phyloP scores from a whole-genome alignment of 2,797 vertebrate genomes.

The Pteronotus mesoamericanus region DNA sequence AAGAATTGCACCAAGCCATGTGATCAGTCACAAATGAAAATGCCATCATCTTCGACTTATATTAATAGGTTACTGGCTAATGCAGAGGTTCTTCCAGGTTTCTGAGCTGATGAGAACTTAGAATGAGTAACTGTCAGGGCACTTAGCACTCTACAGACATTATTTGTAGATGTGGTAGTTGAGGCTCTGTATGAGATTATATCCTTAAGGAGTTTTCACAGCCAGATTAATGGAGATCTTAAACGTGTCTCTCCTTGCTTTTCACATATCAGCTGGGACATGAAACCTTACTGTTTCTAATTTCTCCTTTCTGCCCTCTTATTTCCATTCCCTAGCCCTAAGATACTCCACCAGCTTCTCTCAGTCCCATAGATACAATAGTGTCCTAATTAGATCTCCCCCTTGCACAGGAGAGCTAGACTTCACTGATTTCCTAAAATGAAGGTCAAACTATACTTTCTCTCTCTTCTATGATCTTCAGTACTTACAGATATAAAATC shows the following conservation, averaged over 20 bases:
- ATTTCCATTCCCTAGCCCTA: neutral
- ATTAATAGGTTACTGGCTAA: neutral
- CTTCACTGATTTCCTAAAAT: neutral
- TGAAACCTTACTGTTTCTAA: neutral
- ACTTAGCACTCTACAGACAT: neutral
- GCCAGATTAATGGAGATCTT: neutral
- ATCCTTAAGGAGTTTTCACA: neutral
- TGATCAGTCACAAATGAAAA: neutral
- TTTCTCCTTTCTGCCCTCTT: neutral
- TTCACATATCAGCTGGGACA: neutral
- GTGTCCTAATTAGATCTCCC: neutral
- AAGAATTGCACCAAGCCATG: neutral
- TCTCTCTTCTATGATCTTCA: neutral
- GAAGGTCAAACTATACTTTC: neutral
- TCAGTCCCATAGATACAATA: neutral
- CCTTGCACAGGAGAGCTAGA: neutral
- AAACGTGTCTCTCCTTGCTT: neutral
- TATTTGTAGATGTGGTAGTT: neutral
- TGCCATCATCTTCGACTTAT: neutral
- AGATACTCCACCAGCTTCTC: neutral
- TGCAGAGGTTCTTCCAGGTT: neutral
- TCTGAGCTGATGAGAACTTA: neutral
- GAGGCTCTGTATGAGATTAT: neutral
- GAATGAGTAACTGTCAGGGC: neutral
- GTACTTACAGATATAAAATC: neutral